Percentiles rank a stretch among this genome's conserved stretches.
These are phyloP conservation scores for Drosophila meridionalis DNA, from an alignment of 2,888 invertebrate genomes.

Conservation along the genomic window DNA sequence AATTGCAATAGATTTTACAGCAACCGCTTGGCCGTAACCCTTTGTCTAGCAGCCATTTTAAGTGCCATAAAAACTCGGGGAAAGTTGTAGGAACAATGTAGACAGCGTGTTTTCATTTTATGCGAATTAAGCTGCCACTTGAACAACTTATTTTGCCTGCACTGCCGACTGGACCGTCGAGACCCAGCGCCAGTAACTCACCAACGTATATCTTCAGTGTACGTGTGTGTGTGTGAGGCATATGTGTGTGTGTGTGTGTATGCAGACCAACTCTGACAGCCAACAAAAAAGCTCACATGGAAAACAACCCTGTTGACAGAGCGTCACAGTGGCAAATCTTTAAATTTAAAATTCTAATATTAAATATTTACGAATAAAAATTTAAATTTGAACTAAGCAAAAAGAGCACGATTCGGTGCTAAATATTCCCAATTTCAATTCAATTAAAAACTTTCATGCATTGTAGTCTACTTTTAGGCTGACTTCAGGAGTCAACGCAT, in stretches of 20 bases:
- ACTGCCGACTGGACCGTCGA: constrained; percentile 62
- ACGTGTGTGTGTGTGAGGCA: constrained; percentile 17
- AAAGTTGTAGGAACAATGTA: constrained; percentile 84
- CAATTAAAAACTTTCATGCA: constrained; percentile 25
- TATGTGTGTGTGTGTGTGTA: constrained; percentile 45
- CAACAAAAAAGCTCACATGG: constrained; percentile 34
- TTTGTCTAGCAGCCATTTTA: constrained; percentile 81
- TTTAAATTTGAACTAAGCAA: background rate
- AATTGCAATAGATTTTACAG: constrained; percentile 67
- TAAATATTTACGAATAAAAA: constrained; percentile 5
- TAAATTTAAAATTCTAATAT: background rate
- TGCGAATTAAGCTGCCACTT: constrained; percentile 84
- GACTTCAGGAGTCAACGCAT: constrained; percentile 33
- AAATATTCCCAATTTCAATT: background rate
- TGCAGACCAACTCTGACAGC: constrained; percentile 23
- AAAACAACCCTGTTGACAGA: constrained; percentile 49
- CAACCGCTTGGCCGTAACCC: constrained; percentile 61
- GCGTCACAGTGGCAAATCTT: constrained; percentile 6
- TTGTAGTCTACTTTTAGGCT: constrained; percentile 67
- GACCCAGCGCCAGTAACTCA: constrained; percentile 58
- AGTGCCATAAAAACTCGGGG: constrained; percentile 81
- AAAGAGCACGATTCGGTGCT: background rate
- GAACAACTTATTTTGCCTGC: constrained; percentile 78
- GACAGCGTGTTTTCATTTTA: constrained; percentile 85
- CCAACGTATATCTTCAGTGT: constrained; percentile 34